Conservation (phyloP, 2,113 vertebrate species). For the Abramis brama region DNA sequence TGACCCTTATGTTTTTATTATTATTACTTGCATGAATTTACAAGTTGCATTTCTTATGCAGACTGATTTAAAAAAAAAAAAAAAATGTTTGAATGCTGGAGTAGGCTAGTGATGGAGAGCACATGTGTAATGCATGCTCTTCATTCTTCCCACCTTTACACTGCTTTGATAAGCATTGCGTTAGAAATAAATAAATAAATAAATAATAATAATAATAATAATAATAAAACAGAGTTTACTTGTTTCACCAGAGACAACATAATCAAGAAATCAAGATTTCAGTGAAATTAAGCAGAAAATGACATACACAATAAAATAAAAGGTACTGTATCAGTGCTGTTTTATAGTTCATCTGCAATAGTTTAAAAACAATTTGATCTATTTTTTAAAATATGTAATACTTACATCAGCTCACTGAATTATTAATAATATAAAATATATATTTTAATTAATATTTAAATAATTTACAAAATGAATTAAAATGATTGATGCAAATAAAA, state of each 20-base stretch:
- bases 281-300: not conserved
- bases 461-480: not conserved
- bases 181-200: not conserved
- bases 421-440: not conserved
- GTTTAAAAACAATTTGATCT: not conserved
- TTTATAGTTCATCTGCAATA: not conserved
- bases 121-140: not conserved
- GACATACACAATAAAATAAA: not conserved
- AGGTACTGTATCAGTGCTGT: not conserved
- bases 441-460: not conserved
- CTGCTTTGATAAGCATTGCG: not conserved
- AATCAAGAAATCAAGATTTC: not conserved
- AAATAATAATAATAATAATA: too few species aligned
- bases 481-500: not conserved
- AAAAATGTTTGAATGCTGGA: too few species aligned
- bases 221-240: not conserved
- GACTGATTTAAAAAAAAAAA: too few species aligned
- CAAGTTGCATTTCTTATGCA: not conserved
- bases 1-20: not conserved
- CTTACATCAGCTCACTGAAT: not conserved
- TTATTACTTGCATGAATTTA: not conserved
- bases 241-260: not conserved
- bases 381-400: not conserved
- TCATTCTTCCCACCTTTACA: not conserved
- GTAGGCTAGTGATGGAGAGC: too few species aligned